These are phyloP conservation scores for Cheilosia scutellata DNA, from an alignment of 2,888 invertebrate species.

Conservation along the genomic window DNA sequence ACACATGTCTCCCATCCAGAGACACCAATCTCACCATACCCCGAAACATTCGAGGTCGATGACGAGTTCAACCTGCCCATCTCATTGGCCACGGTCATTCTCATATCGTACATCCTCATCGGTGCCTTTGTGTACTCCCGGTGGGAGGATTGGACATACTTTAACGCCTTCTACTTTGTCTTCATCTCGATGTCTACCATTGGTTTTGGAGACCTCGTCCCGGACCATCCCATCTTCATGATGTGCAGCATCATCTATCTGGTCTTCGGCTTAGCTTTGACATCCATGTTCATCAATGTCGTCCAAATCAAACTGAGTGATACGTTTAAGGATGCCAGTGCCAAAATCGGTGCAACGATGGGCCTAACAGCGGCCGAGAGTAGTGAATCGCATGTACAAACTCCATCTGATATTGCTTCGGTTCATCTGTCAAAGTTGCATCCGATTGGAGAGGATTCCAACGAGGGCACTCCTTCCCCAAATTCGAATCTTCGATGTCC, in stretches of 20 bases:
- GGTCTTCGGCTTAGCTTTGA: constrained; percentile 96
- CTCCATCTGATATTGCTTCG: not conserved
- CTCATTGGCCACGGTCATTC: constrained; percentile 92
- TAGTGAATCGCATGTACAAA: constrained; percentile 34
- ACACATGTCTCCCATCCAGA: constrained; percentile 81
- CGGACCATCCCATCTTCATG: constrained; percentile 93
- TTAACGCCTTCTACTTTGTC: constrained; percentile 98
- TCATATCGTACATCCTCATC: constrained; percentile 93
- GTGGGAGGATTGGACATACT: constrained; percentile 94
- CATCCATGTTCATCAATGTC: constrained; percentile 98
- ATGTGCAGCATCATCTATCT: constrained; percentile 96
- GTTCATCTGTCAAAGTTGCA: constrained; percentile 79
- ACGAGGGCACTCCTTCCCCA: constrained; percentile 41
- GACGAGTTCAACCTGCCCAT: constrained; percentile 98
- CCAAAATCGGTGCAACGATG: constrained; percentile 93
- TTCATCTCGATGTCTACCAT: constrained; percentile 99
- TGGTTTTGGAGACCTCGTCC: constrained; percentile 97
- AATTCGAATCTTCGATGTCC: not conserved
- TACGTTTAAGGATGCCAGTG: constrained; percentile 93
- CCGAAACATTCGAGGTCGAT: constrained; percentile 88
- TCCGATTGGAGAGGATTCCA: constrained; percentile 80
- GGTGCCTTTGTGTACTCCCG: constrained; percentile 92
- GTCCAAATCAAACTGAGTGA: constrained; percentile 93
- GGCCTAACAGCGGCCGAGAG: constrained; percentile 89
- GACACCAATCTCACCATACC: constrained; percentile 85